phyloP scores from a whole-genome alignment of 2,113 vertebrate species.

The Noturus placidus region DNA sequence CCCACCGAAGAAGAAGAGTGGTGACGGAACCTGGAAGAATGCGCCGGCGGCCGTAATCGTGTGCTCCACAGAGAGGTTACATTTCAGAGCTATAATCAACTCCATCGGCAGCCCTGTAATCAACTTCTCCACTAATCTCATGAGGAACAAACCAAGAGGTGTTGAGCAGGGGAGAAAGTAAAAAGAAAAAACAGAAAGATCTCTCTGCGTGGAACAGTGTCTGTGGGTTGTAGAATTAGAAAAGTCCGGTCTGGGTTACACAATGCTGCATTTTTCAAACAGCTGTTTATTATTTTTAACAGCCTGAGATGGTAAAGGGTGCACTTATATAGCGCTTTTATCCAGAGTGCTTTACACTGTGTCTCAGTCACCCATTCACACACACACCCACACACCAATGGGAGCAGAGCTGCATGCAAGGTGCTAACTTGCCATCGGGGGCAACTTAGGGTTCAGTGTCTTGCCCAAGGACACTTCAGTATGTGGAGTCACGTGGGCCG shows the following conservation, averaged over 20 bases:
- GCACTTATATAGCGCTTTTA: no score
- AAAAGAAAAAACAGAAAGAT: neutral
- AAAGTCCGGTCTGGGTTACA: neutral
- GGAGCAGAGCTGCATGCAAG: no score
- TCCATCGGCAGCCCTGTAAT: constrained; percentile 17
- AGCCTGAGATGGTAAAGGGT: no score
- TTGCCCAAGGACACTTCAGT: no score
- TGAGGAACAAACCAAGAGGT: neutral
- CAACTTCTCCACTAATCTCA: constrained; percentile 26
- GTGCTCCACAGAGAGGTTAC: neutral
- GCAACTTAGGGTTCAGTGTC: no score
- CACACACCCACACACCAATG: no score
- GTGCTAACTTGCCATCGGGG: no score
- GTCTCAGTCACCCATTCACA: no score
- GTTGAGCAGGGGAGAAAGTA: neutral
- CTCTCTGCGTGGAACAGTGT: no score
- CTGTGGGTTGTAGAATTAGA: neutral
- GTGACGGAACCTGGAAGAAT: neutral
- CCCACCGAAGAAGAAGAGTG: neutral
- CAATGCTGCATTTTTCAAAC: neutral
- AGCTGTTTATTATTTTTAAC: no score
- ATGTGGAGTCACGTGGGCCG: no score
- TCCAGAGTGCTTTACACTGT: no score
- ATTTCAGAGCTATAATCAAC: constrained; percentile 19
- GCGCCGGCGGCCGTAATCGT: constrained; percentile 13